phyloP scores from a whole-genome alignment of 2,797 vertebrate genomes.

The Gymnoscopelus microlampas region DNA sequence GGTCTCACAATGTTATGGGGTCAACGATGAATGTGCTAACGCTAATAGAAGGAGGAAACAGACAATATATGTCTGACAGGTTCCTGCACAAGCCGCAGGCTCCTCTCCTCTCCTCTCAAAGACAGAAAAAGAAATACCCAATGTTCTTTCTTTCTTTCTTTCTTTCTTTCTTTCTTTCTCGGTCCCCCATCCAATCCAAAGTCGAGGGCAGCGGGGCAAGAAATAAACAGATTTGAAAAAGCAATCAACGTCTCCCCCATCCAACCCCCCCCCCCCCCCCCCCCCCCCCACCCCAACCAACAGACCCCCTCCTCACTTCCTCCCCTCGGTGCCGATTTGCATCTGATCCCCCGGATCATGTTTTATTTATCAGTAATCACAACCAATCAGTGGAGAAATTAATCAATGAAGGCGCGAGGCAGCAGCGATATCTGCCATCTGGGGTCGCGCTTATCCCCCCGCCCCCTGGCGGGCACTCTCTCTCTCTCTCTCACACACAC shows the following conservation, averaged over 20 bases:
- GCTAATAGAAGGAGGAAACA: too few species aligned
- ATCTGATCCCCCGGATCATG: constrained; percentile 85
- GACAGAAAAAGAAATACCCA: constrained; percentile 39
- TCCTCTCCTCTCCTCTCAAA: too few species aligned
- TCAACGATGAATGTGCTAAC: too few species aligned
- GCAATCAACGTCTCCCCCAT: constrained; percentile 81
- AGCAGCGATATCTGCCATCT: constrained; percentile 90
- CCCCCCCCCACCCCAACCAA: too few species aligned
- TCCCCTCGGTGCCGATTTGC: constrained; percentile 82
- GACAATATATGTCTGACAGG: too few species aligned
- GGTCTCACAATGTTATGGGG: too few species aligned
- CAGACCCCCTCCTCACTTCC: not conserved
- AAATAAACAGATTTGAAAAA: constrained; percentile 87
- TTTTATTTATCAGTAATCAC: constrained; percentile 92
- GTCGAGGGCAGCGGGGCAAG: constrained; percentile 79
- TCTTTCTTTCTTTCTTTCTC: constrained; percentile 14
- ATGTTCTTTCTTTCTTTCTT: too few species aligned
- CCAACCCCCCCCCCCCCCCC: constrained; percentile 14
- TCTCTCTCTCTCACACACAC: constrained; percentile 19
- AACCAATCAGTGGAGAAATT: constrained; percentile 91
- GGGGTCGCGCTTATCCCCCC: constrained; percentile 80
- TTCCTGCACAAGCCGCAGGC: too few species aligned
- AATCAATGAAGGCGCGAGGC: constrained; percentile 86
- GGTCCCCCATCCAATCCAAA: constrained; percentile 72
- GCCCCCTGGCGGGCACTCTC: constrained; percentile 44